These are phyloP conservation scores for Dissostichus mawsoni DNA, from an alignment of 2,113 vertebrate genomes.

Conservation along the genomic window DNA sequence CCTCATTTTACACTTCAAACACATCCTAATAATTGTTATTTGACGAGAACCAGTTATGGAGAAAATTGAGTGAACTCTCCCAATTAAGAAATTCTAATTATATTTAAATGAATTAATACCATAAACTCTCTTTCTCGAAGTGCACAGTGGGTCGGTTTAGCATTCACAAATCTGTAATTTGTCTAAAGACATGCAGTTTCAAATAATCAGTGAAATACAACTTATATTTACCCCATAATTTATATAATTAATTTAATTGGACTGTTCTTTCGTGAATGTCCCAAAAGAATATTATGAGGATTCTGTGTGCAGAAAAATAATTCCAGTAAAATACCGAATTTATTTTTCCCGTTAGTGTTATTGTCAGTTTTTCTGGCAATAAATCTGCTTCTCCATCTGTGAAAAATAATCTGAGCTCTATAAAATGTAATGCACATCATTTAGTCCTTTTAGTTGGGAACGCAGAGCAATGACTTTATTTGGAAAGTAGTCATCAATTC, in stretches of 20 bases:
- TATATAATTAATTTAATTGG: background rate
- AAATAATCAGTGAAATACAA: background rate
- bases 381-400: background rate
- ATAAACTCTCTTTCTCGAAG: background rate
- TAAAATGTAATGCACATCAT: too few species aligned
- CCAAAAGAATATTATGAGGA: fast-evolving
- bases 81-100: background rate
- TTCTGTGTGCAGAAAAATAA: background rate
- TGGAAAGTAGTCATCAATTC: background rate
- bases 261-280: background rate
- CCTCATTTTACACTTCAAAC: background rate
- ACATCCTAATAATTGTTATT: background rate
- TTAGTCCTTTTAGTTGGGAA: too few species aligned
- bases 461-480: too few species aligned
- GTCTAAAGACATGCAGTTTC: background rate
- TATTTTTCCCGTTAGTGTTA: background rate
- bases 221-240: background rate
- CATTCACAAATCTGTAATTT: background rate
- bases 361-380: background rate
- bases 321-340: background rate
- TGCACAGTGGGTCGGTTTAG: background rate
- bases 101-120: too few species aligned
- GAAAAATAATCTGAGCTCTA: background rate
- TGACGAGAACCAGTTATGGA: background rate
- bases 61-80: background rate